Conservation (phyloP, 1,140 invertebrate genomes). For the Caenorhabditis latens region DNA sequence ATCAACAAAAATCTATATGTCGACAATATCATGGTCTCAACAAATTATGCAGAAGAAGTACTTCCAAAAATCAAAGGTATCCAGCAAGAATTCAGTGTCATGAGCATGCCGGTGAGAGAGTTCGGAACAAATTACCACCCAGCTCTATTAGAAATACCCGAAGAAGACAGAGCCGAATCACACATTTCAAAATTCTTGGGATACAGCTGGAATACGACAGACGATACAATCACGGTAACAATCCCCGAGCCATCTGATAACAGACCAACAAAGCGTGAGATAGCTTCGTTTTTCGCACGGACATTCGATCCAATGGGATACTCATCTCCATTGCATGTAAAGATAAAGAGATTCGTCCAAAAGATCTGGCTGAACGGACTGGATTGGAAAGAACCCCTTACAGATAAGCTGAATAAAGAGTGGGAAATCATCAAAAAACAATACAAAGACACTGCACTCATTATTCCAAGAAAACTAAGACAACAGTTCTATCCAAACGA, state of each 20-base stretch:
- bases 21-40: constrained; percentile 54
- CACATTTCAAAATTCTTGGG: background rate
- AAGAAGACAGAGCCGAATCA: background rate
- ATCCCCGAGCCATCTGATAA: constrained; percentile 17
- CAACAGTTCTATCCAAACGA: background rate
- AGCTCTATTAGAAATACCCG: background rate
- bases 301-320: constrained; percentile 60
- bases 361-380: constrained; percentile 7
- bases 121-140: background rate
- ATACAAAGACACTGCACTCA: constrained; percentile 9
- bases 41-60: constrained; percentile 42
- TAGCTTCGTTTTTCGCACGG: background rate
- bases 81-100: background rate
- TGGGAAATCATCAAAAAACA: too few species aligned
- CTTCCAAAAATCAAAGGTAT: background rate
- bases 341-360: constrained; percentile 58
- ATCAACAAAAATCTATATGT: constrained; percentile 61
- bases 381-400: too few species aligned
- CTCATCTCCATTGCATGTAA: constrained; percentile 42
- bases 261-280: background rate
- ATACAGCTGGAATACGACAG: background rate
- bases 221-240: background rate
- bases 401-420: too few species aligned
- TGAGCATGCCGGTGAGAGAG: background rate
- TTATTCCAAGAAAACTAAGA: constrained; percentile 1